These are phyloP conservation scores for Cyphomyrus discorhynchus DNA, from an alignment of 2,113 vertebrate genomes.

Conservation along the genomic window DNA sequence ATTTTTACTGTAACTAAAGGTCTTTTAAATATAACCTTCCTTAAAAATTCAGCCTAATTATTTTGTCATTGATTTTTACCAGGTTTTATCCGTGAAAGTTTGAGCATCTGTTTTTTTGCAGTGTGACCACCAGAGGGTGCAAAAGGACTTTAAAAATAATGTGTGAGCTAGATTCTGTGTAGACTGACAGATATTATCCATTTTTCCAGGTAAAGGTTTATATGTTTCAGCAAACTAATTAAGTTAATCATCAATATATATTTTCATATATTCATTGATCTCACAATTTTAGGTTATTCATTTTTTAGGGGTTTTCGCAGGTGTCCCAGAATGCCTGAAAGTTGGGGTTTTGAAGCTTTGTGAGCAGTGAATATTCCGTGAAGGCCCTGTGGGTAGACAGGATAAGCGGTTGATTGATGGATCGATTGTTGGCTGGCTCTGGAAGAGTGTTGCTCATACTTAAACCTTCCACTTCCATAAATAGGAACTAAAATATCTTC, in stretches of 20 bases:
- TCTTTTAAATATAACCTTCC: not conserved
- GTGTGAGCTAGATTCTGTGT: not conserved
- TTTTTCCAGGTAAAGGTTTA: not conserved
- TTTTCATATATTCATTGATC: not conserved
- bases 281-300: too few relatives aligned
- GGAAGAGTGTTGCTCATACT: not conserved
- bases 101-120: not conserved
- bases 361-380: not conserved
- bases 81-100: not conserved
- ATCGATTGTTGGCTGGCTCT: not conserved
- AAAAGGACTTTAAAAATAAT: not conserved
- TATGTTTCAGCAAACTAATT: not conserved
- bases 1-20: not conserved
- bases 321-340: not conserved
- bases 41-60: not conserved
- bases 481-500: not conserved
- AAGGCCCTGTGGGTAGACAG: not conserved
- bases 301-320: too few relatives aligned
- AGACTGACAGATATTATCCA: not conserved
- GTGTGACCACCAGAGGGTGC: not conserved
- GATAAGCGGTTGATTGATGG: not conserved
- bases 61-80: not conserved
- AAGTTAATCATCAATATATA: not conserved
- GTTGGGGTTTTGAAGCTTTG: not conserved
- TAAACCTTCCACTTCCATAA: not conserved